Conservation (phyloP, 2,797 vertebrate species). For the Pseudotriccus pelzelni region DNA sequence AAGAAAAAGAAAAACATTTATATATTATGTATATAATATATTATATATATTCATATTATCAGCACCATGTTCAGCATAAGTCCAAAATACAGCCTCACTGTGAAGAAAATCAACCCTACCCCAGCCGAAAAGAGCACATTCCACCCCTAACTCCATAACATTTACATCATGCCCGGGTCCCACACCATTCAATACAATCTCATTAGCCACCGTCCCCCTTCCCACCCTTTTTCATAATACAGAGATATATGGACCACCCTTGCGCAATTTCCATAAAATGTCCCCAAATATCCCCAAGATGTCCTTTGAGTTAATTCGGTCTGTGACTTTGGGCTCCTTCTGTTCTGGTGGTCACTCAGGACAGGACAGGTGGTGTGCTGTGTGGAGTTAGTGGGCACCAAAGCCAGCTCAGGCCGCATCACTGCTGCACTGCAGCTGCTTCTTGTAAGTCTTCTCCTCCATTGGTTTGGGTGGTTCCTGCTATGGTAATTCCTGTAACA, state of each 20-base stretch:
- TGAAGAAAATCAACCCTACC: neutral
- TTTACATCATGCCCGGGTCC: neutral
- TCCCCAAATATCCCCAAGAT: neutral
- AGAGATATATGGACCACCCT: neutral
- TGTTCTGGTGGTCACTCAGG: neutral
- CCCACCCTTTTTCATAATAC: neutral
- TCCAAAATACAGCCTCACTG: neutral
- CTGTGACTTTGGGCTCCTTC: neutral
- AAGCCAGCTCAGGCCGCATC: neutral
- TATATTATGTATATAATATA: too few species aligned
- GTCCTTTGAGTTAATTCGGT: neutral
- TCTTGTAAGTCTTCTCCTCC: neutral
- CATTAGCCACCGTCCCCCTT: neutral
- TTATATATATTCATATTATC: neutral
- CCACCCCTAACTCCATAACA: accelerated
- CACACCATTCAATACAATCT: neutral
- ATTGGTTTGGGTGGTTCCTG: neutral
- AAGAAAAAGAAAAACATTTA: too few species aligned
- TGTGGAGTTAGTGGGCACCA: neutral
- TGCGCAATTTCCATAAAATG: neutral
- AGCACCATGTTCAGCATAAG: neutral
- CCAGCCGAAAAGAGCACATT: neutral
- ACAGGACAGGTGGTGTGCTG: neutral
- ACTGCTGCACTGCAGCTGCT: neutral
- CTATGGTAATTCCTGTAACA: neutral